A percentile compares a stretch with the other conserved stretches of the same genome.
phyloP scores from a whole-genome alignment of 2,888 invertebrate genomes.

The Campopleginae sp. region DNA sequence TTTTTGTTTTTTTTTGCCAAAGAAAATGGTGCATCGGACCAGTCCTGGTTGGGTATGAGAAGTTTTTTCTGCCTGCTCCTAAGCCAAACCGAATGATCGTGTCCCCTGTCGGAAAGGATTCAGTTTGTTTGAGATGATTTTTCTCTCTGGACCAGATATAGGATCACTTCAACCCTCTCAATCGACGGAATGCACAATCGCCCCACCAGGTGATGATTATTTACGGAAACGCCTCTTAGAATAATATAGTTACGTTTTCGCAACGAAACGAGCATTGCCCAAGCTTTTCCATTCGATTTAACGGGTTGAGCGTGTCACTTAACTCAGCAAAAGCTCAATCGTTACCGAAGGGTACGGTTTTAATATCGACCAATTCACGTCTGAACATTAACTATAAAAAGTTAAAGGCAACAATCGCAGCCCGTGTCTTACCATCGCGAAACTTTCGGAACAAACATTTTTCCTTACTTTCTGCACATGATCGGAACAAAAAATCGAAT shows the following conservation, averaged over 20 bases:
- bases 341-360: conserved; percentile 27
- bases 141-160: not conserved
- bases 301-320: conserved; percentile 68
- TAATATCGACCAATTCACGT: conserved; percentile 8
- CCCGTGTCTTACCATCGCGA: no score
- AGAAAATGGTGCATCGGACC: not conserved
- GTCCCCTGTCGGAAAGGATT: not conserved
- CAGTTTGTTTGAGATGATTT: not conserved
- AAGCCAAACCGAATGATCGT: not conserved
- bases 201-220: conserved; percentile 62
- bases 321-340: conserved; percentile 37
- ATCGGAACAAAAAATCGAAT: no score
- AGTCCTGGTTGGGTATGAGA: conserved; percentile 4
- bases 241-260: conserved; percentile 20
- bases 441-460: no score
- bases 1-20: not conserved
- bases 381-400: not conserved
- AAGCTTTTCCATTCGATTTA: conserved; percentile 70
- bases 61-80: not conserved
- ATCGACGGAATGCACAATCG: not conserved
- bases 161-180: conserved; percentile 29
- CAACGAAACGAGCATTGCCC: conserved; percentile 32
- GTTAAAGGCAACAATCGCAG: no score
- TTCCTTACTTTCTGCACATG: no score
- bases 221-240: conserved; percentile 44